A percentile compares a stretch with the other conserved stretches of the same genome.
Conservation (phyloP, 2,113 vertebrate species). For the Daboia siamensis region DNA sequence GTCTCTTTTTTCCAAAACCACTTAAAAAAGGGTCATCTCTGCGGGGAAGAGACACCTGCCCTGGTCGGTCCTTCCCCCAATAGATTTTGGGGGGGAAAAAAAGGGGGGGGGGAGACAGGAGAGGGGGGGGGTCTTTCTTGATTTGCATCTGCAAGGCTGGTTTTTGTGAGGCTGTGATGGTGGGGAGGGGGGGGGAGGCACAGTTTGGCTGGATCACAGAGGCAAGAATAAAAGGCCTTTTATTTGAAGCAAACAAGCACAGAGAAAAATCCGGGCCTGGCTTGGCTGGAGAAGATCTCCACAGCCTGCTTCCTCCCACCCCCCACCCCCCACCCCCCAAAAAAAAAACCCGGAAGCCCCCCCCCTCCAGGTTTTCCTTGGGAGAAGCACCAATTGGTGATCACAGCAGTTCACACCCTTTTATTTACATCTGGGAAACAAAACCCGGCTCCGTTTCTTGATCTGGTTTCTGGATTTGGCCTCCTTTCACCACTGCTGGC, state of each 20-base stretch:
- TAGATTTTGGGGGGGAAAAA: too few species aligned
- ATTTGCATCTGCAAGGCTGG: neutral
- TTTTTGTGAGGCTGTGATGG: neutral
- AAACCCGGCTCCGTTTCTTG: neutral
- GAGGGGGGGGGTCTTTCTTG: neutral
- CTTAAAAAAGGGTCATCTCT: conserved; percentile 23
- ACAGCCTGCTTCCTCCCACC: too few species aligned
- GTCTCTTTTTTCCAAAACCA: conserved; percentile 20
- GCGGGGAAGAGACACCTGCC: neutral
- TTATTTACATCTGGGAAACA: conserved; percentile 1
- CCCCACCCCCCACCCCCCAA: neutral
- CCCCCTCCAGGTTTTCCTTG: neutral
- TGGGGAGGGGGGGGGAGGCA: neutral
- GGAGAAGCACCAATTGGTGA: neutral
- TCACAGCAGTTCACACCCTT: neutral
- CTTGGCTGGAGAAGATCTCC: neutral
- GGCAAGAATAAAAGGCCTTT: neutral
- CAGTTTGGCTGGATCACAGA: neutral
- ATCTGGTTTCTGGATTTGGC: neutral
- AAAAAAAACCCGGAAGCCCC: neutral
- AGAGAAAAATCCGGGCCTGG: neutral
- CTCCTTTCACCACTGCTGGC: too few species aligned
- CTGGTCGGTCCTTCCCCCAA: too few species aligned
- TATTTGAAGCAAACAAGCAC: too few species aligned
- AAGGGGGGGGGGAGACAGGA: too few species aligned